A percentile compares a stretch with the other conserved stretches of the same genome.
These are phyloP conservation scores for Lineus longissimus DNA, from an alignment of 1,140 invertebrate species.

Conservation along the genomic window DNA sequence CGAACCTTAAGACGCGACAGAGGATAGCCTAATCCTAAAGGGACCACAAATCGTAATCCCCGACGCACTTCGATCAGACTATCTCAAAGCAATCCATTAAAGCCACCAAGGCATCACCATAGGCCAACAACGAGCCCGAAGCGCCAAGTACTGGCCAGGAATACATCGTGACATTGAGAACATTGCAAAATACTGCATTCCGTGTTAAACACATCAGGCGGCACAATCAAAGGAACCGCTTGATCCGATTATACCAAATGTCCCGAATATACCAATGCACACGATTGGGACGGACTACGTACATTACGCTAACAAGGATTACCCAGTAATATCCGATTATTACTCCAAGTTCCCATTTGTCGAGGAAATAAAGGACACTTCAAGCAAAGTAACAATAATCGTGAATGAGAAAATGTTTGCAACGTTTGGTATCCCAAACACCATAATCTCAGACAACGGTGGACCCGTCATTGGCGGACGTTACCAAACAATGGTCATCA, in stretches of 20 bases:
- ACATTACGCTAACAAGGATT: neutral
- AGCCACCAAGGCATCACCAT: neutral
- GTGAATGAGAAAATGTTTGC: no score
- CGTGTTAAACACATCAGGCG: neutral
- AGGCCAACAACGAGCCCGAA: neutral
- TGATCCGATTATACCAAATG: no score
- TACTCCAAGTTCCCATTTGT: neutral
- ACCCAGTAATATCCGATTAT: neutral
- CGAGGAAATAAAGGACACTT: no score
- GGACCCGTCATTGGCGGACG: no score
- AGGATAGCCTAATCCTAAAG: neutral
- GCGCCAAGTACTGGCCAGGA: neutral
- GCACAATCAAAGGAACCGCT: neutral
- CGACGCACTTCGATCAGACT: neutral
- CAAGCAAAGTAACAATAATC: no score
- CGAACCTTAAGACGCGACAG: neutral
- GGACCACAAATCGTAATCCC: neutral
- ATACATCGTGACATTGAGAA: neutral
- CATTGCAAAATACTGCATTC: neutral
- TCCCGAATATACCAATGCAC: neutral
- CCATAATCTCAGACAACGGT: no score
- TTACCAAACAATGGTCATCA: no score
- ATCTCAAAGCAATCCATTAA: neutral
- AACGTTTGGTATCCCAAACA: no score
- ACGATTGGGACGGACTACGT: neutral